Conservation (phyloP, 2,888 invertebrate species). For the Pandemis heparana region DNA sequence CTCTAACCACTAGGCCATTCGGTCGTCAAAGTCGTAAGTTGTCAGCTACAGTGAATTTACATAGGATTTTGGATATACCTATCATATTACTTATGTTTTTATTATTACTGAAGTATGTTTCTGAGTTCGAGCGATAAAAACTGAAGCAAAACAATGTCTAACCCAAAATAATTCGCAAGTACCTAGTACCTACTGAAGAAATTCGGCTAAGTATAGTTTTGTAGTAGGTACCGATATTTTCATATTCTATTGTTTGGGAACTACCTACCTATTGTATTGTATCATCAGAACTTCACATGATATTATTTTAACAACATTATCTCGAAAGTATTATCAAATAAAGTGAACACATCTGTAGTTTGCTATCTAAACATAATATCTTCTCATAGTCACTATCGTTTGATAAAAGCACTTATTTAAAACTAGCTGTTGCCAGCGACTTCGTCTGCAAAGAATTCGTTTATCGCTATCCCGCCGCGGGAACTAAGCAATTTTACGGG, state of each 20-base stretch:
- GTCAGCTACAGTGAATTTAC: no score
- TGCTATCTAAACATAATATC: background rate
- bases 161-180: background rate
- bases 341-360: background rate
- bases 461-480: no score
- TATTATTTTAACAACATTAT: slow-evolving; percentile 13
- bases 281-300: background rate
- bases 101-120: no score
- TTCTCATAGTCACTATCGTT: background rate
- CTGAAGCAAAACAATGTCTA: background rate
- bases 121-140: no score
- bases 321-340: slow-evolving; percentile 12
- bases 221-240: background rate
- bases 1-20: no score
- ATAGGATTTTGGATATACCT: no score
- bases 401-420: background rate
- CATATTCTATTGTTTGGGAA: slow-evolving; percentile 3
- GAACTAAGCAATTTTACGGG: no score
- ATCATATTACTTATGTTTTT: no score
- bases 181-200: no score
- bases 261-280: background rate
- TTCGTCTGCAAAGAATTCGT: no score
- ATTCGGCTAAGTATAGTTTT: background rate
- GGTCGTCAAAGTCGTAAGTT: no score
- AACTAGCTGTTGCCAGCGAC: no score